Base-by-base conservation (phyloP, 2,888 invertebrate species). In the Baccha elongata region DNA sequence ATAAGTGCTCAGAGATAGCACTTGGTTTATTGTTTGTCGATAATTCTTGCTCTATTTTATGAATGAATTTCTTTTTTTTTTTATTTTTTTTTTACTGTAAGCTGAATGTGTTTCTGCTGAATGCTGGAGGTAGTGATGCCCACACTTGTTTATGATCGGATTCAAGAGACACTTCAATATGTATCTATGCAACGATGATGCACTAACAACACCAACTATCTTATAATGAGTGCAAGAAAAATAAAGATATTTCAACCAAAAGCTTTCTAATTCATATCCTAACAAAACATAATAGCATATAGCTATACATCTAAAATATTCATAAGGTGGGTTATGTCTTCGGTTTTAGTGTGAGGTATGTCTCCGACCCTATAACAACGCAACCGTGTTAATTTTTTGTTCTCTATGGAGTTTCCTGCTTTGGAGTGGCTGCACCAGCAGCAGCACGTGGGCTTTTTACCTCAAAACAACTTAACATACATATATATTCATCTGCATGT, bases 401-500 rank as follows among this genome's bases (percentile, higher is more conserved):
- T 2, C 19, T 2, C 19, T 37, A 11, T 35, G 17, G 23, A 60
- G 60, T 67, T 67, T 53, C 52, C 60, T 58, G 71, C 53, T 65
- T 75, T 60, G 23, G 44, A 64, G 50, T 15, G 29, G 64, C 73
- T 58, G 44, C 44, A 44, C 29, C 11, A 50, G 50, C 62, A 50
- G 50, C 62, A 75, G 65, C 64, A 81, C 65, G 75, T 75, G 75
- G 80, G 80, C 58, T 67, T 75, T 58, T 69, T 65, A 65, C 75
- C 69, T 81, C 44, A 52, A 40, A 60, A 60, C 42, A 58, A 29
- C 32, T 50, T 17, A 23, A 46, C 46, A 42, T 35, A 42, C 53
- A 68, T 13, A 53, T 13, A 2, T n/a, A 29, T 29, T 53, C 55
- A 55, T 58, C 58, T 40, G 5, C 58, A 58, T 58, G 40, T 58